phyloP scores from a whole-genome alignment of 2,797 vertebrate species.

The Xenops minutus region DNA sequence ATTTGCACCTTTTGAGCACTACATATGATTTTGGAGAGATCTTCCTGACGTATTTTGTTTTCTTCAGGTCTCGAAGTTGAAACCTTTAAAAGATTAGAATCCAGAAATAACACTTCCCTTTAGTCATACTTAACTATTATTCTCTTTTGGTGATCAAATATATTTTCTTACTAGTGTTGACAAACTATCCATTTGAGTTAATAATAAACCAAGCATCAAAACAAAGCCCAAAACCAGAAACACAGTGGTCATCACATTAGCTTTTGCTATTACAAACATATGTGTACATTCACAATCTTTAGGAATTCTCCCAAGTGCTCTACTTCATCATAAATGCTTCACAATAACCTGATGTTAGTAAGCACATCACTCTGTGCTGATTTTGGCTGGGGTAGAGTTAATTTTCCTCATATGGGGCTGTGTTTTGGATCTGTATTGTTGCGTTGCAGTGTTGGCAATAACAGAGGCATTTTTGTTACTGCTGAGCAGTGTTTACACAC shows the following conservation, averaged over 20 bases:
- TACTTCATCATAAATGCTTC: neutral
- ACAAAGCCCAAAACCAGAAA: neutral
- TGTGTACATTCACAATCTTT: neutral
- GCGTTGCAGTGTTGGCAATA: neutral
- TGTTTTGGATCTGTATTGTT: neutral
- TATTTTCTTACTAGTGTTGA: neutral
- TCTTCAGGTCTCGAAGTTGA: constrained; percentile 92
- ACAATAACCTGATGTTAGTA: neutral
- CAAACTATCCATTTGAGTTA: neutral
- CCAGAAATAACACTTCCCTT: neutral
- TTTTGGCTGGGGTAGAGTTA: neutral
- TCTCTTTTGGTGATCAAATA: neutral
- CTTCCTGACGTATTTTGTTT: constrained; percentile 89
- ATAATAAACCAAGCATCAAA: neutral
- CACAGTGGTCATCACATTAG: neutral
- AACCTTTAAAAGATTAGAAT: constrained; percentile 79
- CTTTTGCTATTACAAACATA: neutral
- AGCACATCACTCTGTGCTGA: neutral
- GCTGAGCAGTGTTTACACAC: neutral
- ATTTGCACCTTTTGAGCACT: constrained; percentile 90
- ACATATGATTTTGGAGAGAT: constrained; percentile 89
- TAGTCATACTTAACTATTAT: neutral
- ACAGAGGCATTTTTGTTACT: neutral
- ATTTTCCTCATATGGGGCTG: accelerated
- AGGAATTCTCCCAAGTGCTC: neutral